Conservation (phyloP, 2,888 invertebrate genomes). For the Eutolmus rufibarbis region DNA sequence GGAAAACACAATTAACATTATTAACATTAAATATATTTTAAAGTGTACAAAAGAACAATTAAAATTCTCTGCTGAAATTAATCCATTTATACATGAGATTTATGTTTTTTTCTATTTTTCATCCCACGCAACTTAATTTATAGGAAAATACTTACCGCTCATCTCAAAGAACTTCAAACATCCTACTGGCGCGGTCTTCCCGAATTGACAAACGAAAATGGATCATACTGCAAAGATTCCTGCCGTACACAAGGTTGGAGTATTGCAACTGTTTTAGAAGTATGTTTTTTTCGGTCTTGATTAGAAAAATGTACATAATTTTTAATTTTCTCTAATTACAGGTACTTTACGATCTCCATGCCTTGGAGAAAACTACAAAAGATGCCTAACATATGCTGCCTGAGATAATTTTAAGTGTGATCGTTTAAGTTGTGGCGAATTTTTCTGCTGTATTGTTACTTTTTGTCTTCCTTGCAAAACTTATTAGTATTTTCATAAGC, state of each 20-base stretch:
- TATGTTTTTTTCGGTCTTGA: conserved; percentile 54
- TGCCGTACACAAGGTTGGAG: conserved; percentile 99
- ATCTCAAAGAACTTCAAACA: conserved; percentile 77
- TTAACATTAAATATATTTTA: too few species aligned
- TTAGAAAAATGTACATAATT: neutral
- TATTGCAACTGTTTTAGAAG: conserved; percentile 86
- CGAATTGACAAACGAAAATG: conserved; percentile 91
- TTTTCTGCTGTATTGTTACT: neutral
- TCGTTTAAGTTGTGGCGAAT: neutral
- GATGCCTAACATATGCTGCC: neutral
- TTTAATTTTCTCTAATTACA: conserved; percentile 32
- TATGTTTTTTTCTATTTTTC: neutral
- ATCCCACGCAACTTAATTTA: conserved; percentile 52
- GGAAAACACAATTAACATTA: too few species aligned
- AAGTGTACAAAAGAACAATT: too few species aligned
- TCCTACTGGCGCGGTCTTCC: conserved; percentile 94
- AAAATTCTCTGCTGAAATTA: too few species aligned
- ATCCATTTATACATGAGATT: too few species aligned
- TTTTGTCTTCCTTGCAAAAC: neutral
- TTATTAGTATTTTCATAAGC: neutral
- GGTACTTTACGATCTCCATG: conserved; percentile 58
- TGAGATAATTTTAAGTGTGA: neutral
- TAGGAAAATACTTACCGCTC: conserved; percentile 70
- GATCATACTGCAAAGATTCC: conserved; percentile 82
- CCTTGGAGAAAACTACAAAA: neutral